Evolutionary conservation across 2,888 invertebrate genomes (phyloP), one percentile per base, ranked within the genome.

Genomic region (Pasiphila rectangulata): DNA sequence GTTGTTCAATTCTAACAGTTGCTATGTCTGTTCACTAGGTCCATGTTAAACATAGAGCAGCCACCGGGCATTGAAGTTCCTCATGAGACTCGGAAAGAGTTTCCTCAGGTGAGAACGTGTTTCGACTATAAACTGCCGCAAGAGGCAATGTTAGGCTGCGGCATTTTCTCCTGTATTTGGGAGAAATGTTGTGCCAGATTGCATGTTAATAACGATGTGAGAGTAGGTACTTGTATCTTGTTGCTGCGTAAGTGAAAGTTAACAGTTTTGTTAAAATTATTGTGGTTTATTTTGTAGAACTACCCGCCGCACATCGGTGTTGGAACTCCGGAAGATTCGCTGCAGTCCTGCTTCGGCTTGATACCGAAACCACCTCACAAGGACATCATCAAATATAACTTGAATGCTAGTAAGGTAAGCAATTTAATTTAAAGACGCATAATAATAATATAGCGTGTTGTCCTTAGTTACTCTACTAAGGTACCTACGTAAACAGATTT

Each of bases 251-350:
- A 9, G 23, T 19, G 16, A 7, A 7, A 16, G 16, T 29, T 15
- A n/a, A 19, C 15, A 2, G 10, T 32, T 19, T 2, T 1, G 4
- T 17, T 10, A 1, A 9, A 3, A 15, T 3, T 32, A 6, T 1
- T 1, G 3, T 17, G 16, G n/a, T 15, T 27, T 9, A n/a, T 27
- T 36, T 7, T 45, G 42, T 70, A 87, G 85, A 69, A 64, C 17
- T 75, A 90, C 48, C 91, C 94, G 10, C 94, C 95, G 0, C 94
- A 94, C 51, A 93, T 94, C 63, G 93, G 93, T 2, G 91, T 94
- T 57, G 96, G 96, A 1, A 88, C 93, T 7, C 90, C 94, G 1
- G 95, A 95, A 72, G 96, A 96, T 69, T 93, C 95, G 0, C 74
- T 95, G 19, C 92, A 93, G 65, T 93, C 93, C 12, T 94, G 94